Base-by-base conservation (phyloP, 2,888 invertebrate genomes). In the Vandiemenella viatica region DNA sequence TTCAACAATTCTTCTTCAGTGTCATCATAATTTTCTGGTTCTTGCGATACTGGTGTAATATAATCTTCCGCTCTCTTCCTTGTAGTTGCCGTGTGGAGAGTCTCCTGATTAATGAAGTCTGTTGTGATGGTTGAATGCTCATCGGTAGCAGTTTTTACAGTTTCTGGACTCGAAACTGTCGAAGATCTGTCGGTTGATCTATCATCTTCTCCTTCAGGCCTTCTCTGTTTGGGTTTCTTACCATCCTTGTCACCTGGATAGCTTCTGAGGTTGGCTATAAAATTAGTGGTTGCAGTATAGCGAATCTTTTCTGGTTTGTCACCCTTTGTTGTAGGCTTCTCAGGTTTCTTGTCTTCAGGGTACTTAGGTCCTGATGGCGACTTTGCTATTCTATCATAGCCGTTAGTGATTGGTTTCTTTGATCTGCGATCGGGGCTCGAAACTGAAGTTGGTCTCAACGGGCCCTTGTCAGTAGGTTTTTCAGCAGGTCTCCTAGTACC, bases 191-290 rank as follows among this genome's bases (percentile, higher is more conserved):
- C 53, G 21, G 50, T 53, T 16, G 53, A 53, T 21, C 26, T 38
- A 57, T 77, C 77, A 58, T 73, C 68, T 51, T 75, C 74, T 54
- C 73, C 67, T 16, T 72, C 66, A 18, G 70, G 72, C 50, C 73
- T 74, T 19, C 74, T 62, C 13, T 74, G 64, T 40, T 72, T 74
- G 7, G 66, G 51, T 53, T 60, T 50, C 55, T 60, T 51, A 56
- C 50, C 56, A 64, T 51, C 53, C 55, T 40, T 52, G 18, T 54
- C 41, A 45, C 58, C 51, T 3, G 53, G 50, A 0, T 55, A 51
- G 1, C 52, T 57, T 2, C 55, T 43, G 1, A 55, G 48, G 0
- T 53, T 23, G 19, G 32, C 16, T 26, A 18, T 38, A 1, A 48
- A 15, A 15, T 19, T 57, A 0, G 60, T 59, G 21, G 58, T 45